Percentiles rank a stretch among this genome's conserved stretches.
Evolutionary conservation across 2,113 vertebrate species (phyloP).

Genomic region (Polypterus senegalus): DNA sequence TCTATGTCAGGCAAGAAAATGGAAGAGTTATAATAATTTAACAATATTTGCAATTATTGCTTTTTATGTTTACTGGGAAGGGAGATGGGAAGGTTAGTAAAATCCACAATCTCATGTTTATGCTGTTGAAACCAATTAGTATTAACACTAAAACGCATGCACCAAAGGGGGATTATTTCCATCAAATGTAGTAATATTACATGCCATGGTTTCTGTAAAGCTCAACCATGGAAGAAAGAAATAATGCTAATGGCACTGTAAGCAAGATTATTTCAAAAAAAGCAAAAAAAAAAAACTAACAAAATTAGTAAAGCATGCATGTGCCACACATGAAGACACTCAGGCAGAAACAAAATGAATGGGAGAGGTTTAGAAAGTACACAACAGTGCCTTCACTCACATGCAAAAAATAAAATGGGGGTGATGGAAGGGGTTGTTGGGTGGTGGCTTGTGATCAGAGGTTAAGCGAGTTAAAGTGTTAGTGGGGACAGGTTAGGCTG

Average conservation of each 20-base stretch:
- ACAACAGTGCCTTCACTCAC: constrained; percentile 42
- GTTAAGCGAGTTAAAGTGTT: constrained; percentile 24
- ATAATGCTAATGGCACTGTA: constrained; percentile 26
- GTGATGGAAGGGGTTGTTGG: constrained; percentile 26
- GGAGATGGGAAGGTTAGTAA: constrained; percentile 66
- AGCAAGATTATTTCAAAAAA: constrained; percentile 15
- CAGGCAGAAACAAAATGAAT: constrained; percentile 34
- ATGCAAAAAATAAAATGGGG: constrained; percentile 55
- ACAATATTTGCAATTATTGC: constrained; percentile 21
- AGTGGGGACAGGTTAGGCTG: constrained; percentile 35
- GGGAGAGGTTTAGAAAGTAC: constrained; percentile 12
- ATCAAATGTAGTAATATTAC: constrained; percentile 56
- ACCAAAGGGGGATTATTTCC: constrained; percentile 47
- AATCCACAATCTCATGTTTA: constrained; percentile 6
- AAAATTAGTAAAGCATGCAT: constrained; percentile 38
- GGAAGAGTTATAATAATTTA: constrained; percentile 51
- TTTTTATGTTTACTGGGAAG: constrained; percentile 32
- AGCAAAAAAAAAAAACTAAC: constrained; percentile 7
- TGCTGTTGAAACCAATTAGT: constrained; percentile 22
- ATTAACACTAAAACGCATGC: constrained; percentile 67
- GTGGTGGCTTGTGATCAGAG: constrained; percentile 4
- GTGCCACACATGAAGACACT: constrained; percentile 30
- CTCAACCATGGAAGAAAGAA: constrained; percentile 37
- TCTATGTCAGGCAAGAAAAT: constrained; percentile 84
- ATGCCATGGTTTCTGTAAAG: constrained; percentile 55